Evolutionary conservation across 2,113 vertebrate species (phyloP).

Genomic region (Caretta caretta): DNA sequence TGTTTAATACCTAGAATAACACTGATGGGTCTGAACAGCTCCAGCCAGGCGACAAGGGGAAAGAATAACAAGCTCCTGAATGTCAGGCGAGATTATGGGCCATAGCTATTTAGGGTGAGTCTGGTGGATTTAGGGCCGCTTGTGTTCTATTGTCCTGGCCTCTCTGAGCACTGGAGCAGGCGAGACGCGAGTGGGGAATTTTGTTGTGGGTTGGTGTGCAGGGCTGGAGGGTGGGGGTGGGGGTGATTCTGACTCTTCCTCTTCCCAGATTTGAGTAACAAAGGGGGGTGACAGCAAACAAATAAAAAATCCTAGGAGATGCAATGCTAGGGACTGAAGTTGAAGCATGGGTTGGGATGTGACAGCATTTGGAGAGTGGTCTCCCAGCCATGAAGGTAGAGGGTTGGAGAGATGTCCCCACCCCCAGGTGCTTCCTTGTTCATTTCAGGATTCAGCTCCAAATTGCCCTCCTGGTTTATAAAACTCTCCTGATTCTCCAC

Average conservation of each 20-base stretch:
- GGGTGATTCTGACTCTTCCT: background rate
- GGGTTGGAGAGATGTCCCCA: background rate
- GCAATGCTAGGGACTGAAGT: background rate
- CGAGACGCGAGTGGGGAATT: constrained; percentile 76
- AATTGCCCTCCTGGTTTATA: background rate
- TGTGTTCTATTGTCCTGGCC: constrained; percentile 87
- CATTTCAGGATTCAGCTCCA: background rate
- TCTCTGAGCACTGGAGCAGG: constrained; percentile 70
- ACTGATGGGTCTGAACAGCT: constrained; percentile 93
- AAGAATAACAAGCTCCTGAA: constrained; percentile 94
- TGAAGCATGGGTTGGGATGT: background rate
- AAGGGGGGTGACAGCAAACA: background rate
- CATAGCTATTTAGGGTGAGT: constrained; percentile 91
- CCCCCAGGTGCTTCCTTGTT: background rate
- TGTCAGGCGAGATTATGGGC: constrained; percentile 91
- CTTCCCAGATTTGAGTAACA: background rate
- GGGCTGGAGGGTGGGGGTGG: background rate
- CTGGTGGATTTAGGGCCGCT: constrained; percentile 90
- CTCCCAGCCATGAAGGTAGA: background rate
- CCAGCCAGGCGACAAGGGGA: constrained; percentile 91
- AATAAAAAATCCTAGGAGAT: background rate
- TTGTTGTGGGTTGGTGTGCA: constrained; percentile 50
- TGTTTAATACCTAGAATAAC: constrained; percentile 81
- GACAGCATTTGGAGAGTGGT: background rate
- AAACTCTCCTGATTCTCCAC: background rate